Base-by-base conservation (phyloP, 2,113 vertebrate species). In the Pangasianodon hypophthalmus region DNA sequence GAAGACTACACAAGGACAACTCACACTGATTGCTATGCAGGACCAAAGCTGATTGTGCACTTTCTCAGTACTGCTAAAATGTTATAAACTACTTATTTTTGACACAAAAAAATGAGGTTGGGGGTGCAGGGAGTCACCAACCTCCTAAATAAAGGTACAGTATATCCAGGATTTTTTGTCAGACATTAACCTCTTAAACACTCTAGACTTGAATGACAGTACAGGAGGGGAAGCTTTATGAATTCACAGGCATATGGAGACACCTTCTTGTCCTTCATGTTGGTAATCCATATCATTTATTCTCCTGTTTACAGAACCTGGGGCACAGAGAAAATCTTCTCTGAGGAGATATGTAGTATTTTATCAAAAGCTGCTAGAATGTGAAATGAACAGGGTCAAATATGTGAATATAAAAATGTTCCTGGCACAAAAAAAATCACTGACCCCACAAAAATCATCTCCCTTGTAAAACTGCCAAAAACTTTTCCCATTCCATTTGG, bases 21-120 rank as follows among this genome's bases (percentile, higher is more conserved):
- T 75, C 71, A n/a, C 7, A 87, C 48, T 75, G 54, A 84, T 89
- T 91, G 50, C 62, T 52, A 85, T 87, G 73, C 80, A 87, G 37
- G 37, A 46, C 80, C 56, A 32, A 48, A 88, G 85, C 80, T 80
- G 90, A 91, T 14, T 1, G 2, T 86, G 87, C 75, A 82, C 24
- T 82, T 91, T 82, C 60, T 71, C 13, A 11, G 29, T 52, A 29
- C 16, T 64, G 84, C 77, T 84, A 77, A 89, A 77, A 82, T 86
- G 87, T 32, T n/a, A 82, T 16, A n/a, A 56, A 88, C 73, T 85
- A 73, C 37, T 80, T 90, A 73, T 52, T 52, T 83, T 52, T 81
- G 3, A 60, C 71, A 60, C 54, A 77, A 69, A 52, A 18, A 77
- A 46, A 32, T 82, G 6, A 56, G 1, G 5, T 14, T 62, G 7